Evolutionary conservation across 1,140 invertebrate species (phyloP).

Genomic region (Drosophila auraria): DNA sequence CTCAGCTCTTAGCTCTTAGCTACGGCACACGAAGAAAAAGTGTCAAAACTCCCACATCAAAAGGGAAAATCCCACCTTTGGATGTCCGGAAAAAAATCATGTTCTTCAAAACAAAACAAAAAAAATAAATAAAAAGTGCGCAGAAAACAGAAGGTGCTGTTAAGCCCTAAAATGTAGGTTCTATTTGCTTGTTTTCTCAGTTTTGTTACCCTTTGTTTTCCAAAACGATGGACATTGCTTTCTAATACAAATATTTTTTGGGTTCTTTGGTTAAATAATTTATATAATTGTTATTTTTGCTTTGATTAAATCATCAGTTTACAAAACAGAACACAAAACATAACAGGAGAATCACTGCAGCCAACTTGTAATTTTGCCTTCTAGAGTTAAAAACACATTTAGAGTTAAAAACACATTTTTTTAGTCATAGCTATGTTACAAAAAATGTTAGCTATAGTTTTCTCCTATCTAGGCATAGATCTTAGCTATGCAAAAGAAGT

Average conservation of each 20-base stretch:
- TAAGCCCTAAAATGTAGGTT: not conserved
- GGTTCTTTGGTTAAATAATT: not conserved
- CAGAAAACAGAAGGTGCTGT: constrained; percentile 7
- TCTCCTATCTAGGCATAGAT: no score
- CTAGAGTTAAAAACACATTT: no score
- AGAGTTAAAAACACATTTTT: no score
- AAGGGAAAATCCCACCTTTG: constrained; percentile 16
- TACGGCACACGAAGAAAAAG: constrained; percentile 14
- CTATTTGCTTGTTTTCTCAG: constrained; percentile 3
- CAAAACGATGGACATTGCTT: not conserved
- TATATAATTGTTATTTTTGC: not conserved
- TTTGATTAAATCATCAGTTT: not conserved
- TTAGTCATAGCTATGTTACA: no score
- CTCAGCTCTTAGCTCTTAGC: not conserved
- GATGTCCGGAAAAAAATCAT: not conserved
- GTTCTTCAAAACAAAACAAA: constrained; percentile 1
- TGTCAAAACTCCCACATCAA: constrained; percentile 37
- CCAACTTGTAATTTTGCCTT: not conserved
- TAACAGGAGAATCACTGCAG: no score
- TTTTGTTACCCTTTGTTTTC: not conserved
- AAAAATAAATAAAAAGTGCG: not conserved
- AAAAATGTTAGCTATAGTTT: no score
- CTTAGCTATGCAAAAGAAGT: no score
- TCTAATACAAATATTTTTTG: not conserved
- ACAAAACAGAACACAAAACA: not conserved